Evolutionary conservation across 2,113 vertebrate genomes (phyloP).

Genomic region (Alaudala cheleensis): DNA sequence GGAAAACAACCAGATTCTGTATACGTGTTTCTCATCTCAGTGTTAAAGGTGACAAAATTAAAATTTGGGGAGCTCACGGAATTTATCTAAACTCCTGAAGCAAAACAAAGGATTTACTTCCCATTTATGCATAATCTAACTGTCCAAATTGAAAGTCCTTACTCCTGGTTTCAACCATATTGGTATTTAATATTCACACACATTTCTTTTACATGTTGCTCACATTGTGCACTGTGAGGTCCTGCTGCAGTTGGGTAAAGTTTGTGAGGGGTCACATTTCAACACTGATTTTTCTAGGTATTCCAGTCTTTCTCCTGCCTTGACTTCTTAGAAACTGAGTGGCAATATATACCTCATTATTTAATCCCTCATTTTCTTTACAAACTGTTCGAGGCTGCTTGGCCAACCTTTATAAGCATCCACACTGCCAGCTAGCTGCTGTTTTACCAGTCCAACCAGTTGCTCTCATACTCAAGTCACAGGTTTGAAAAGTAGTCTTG

Average conservation of each 20-base stretch:
- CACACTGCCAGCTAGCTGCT: background rate
- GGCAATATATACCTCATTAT: background rate
- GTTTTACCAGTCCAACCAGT: background rate
- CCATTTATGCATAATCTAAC: background rate
- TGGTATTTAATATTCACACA: background rate
- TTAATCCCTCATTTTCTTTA: background rate
- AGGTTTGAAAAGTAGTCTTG: background rate
- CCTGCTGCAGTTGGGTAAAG: background rate
- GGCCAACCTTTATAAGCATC: background rate
- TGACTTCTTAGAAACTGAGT: background rate
- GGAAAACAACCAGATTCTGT: background rate
- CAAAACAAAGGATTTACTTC: background rate
- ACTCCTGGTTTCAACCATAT: background rate
- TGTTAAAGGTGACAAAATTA: background rate
- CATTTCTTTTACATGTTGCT: background rate
- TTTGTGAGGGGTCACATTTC: background rate
- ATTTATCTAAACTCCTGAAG: background rate
- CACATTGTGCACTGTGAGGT: accelerated
- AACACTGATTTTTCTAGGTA: background rate
- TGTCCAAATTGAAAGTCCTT: background rate
- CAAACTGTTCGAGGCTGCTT: background rate
- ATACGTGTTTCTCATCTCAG: background rate
- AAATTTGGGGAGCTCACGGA: background rate
- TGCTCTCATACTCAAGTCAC: background rate
- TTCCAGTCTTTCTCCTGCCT: background rate